These are phyloP conservation scores for Osmerus eperlanus DNA, from an alignment of 2,113 vertebrate species.

Conservation along the genomic window DNA sequence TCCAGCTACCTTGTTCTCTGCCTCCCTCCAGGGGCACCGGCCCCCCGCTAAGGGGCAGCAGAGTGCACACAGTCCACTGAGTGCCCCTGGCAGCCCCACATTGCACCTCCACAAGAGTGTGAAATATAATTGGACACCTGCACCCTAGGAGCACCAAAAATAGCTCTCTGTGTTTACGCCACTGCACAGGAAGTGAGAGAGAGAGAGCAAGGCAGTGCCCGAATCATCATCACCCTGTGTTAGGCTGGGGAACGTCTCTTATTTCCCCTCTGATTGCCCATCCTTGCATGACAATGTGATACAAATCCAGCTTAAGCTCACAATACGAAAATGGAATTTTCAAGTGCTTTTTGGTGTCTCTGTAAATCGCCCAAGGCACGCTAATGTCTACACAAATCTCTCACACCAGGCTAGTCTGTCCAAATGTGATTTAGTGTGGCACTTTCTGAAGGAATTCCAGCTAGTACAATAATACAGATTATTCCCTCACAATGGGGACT, in stretches of 20 bases:
- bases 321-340: constrained; percentile 42
- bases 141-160: constrained; percentile 54
- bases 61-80: constrained; percentile 18
- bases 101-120: constrained; percentile 56
- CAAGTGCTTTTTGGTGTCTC: constrained; percentile 47
- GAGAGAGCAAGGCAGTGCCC: not conserved
- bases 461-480: constrained; percentile 34
- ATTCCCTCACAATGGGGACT: constrained; percentile 31
- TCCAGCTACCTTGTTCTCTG: not conserved
- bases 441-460: constrained; percentile 37
- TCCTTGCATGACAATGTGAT: constrained; percentile 21
- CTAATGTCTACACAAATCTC: constrained; percentile 34
- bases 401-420: constrained; percentile 24
- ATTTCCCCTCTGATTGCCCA: constrained; percentile 35
- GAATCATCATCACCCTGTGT: constrained; percentile 45
- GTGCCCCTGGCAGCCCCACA: constrained; percentile 25
- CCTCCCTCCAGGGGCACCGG: not conserved
- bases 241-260: constrained; percentile 11
- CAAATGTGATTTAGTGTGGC: constrained; percentile 25
- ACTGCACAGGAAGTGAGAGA: constrained; percentile 24
- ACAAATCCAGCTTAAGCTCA: constrained; percentile 41
- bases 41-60: constrained; percentile 33
- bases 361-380: constrained; percentile 19
- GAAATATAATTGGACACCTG: constrained; percentile 72
- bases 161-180: constrained; percentile 53